Base-by-base conservation (phyloP, 2,888 invertebrate species). In the Microchrysa polita region DNA sequence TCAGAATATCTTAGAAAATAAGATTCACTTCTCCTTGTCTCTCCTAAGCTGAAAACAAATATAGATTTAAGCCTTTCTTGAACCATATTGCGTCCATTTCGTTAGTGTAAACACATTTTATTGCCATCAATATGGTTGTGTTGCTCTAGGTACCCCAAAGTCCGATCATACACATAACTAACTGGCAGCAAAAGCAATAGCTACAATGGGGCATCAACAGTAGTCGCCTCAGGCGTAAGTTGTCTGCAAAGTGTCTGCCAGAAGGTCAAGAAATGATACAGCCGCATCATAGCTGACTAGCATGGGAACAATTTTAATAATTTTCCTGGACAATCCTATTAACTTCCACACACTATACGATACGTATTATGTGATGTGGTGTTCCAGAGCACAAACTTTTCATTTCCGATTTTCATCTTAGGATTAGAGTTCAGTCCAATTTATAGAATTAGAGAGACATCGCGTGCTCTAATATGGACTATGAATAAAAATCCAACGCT, bases 341-440 rank as follows among this genome's bases (percentile, higher is more conserved):
- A 40, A 42, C 42, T 53, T 67, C 48, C 53, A 23, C 16, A 14
- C 55, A 22, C 10, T 55, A 7, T n/a, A n/a, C n/a, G n/a, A n/a
- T n/a, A n/a, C n/a, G n/a, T n/a, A n/a, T n/a, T n/a, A n/a, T n/a
- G n/a, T n/a, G n/a, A n/a, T n/a, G n/a, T n/a, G n/a, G n/a, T n/a
- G n/a, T n/a, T 34, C 27, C 27, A 2, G 27, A 34, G 27, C 2
- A 7, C 27, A 34, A n/a, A 53, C 34, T 57, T 69, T 57, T 34
- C 69, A 40, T 57, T 69, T 69, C 69, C 69, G 69, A 69, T 69
- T 69, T 69, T 22, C 69, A 69, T 69, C 69, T 69, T 69, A 48
- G 48, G 48, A 65, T 48, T 65, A 44, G 27, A 34, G 7, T 34
- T 34, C 27, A 65, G 20, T 65, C n/a, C 65, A 65, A 65, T 65